Evolutionary conservation across 2,888 invertebrate genomes (phyloP).

Genomic region (Leptogaster cylindrica): DNA sequence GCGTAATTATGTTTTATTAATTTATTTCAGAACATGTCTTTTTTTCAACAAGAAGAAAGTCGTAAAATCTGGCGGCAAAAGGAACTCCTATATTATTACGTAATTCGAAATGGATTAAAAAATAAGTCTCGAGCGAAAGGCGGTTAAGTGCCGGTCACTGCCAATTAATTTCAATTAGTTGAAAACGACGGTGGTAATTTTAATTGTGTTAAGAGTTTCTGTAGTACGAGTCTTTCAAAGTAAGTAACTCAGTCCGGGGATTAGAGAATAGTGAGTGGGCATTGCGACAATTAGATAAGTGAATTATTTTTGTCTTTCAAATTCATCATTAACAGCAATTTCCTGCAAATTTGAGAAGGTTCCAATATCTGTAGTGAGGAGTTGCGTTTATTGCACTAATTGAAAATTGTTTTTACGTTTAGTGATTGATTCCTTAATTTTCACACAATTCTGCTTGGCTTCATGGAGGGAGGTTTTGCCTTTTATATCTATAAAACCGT

Average conservation of each 20-base stretch:
- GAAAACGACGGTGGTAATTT: conserved; percentile 20
- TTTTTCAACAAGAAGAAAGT: too few species aligned
- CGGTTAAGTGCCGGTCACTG: conserved; percentile 8
- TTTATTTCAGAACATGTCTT: too few species aligned
- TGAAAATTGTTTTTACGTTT: too few species aligned
- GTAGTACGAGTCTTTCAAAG: neutral
- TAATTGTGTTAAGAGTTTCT: conserved; percentile 5
- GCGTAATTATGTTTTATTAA: too few species aligned
- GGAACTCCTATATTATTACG: neutral
- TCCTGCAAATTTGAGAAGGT: neutral
- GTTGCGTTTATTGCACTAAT: too few species aligned
- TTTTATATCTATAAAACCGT: too few species aligned
- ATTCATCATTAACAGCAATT: conserved; percentile 3
- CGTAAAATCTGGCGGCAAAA: neutral
- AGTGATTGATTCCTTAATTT: too few species aligned
- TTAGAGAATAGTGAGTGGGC: conserved; percentile 1
- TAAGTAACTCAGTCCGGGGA: too few species aligned
- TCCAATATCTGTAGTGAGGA: neutral
- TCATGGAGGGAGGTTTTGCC: too few species aligned
- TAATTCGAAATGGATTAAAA: conserved; percentile 3
- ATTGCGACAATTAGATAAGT: neutral
- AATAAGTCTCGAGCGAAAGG: neutral
- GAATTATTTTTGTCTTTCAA: neutral
- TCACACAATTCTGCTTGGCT: too few species aligned
- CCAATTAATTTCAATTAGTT: conserved; percentile 32